These are phyloP conservation scores for Hypothenemus hampei DNA, from an alignment of 1,140 invertebrate species.

Conservation along the genomic window DNA sequence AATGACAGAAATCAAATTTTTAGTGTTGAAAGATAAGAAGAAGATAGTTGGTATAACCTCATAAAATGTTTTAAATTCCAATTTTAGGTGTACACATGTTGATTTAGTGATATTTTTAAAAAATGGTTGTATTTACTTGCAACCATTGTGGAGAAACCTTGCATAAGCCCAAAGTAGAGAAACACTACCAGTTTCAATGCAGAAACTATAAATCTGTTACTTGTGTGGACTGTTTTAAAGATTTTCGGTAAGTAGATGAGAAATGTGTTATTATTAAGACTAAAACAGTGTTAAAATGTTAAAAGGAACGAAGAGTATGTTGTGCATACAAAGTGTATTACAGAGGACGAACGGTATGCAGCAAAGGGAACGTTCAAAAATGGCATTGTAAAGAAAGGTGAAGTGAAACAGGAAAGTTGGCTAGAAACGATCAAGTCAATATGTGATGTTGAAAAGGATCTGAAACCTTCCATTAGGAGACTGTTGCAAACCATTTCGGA, in stretches of 20 bases:
- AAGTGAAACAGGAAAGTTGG: slow-evolving; percentile 87
- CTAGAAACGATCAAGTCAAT: slow-evolving; percentile 74
- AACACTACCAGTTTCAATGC: slow-evolving; percentile 69
- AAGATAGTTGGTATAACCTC: too few species aligned
- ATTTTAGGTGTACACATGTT: not conserved
- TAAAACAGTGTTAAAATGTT: slow-evolving; percentile 21
- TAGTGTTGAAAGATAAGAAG: too few species aligned
- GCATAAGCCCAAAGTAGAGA: slow-evolving; percentile 87
- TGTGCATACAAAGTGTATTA: slow-evolving; percentile 84
- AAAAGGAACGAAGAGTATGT: slow-evolving; percentile 74
- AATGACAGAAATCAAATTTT: too few species aligned
- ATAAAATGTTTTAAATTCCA: too few species aligned
- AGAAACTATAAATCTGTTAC: slow-evolving; percentile 56
- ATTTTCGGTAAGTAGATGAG: slow-evolving; percentile 65
- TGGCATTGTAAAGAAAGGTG: slow-evolving; percentile 72
- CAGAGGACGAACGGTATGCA: slow-evolving; percentile 86
- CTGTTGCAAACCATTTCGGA: slow-evolving; percentile 68
- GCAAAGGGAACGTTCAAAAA: slow-evolving; percentile 76
- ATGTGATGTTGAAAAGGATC: slow-evolving; percentile 56
- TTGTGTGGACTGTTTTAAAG: slow-evolving; percentile 89
- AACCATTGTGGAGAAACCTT: slow-evolving; percentile 82
- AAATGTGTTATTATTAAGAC: not conserved
- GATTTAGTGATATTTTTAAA: slow-evolving; percentile 15
- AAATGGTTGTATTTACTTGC: slow-evolving; percentile 91
- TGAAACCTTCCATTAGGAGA: slow-evolving; percentile 53